Evolutionary conservation across 30 jellyfish, hydroid and myxozoan genomes (phyloP).

Genomic region (Rhopilema esculentum): DNA sequence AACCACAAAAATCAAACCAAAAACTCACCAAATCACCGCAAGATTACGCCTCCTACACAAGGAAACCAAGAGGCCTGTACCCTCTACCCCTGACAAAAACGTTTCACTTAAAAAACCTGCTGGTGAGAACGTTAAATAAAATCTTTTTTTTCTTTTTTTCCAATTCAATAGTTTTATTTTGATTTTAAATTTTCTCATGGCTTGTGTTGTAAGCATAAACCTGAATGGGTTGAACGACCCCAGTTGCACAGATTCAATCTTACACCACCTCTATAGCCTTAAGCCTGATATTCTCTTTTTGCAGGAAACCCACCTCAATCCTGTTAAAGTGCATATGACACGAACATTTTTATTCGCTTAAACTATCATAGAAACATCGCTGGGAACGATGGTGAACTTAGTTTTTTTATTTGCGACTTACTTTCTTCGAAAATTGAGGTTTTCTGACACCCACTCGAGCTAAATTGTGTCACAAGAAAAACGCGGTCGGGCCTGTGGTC

Average conservation of each 20-base stretch:
- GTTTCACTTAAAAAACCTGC: background rate
- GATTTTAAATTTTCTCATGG: background rate
- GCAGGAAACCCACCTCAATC: slow-evolving; percentile 29
- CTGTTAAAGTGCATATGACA: background rate
- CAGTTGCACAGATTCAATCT: too few relatives aligned
- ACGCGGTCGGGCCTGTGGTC: background rate
- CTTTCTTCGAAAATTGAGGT: background rate
- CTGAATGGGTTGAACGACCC: slow-evolving; percentile 39
- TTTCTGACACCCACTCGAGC: background rate
- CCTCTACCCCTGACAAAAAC: background rate
- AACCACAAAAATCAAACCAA: background rate
- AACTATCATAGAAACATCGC: background rate
- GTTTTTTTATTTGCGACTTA: background rate
- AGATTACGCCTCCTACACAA: background rate
- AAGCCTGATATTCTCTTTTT: slow-evolving; percentile 10
- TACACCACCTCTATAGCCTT: background rate
- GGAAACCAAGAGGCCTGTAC: background rate
- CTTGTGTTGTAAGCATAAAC: slow-evolving; percentile 20
- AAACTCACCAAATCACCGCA: background rate
- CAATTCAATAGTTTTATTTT: background rate
- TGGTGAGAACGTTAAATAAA: background rate
- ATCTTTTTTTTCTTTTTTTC: background rate
- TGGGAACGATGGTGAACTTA: background rate
- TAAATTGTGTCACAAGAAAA: background rate
- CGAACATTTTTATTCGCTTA: background rate